Evolutionary conservation across 2,113 vertebrate genomes (phyloP).

Genomic region (Octodon degus): DNA sequence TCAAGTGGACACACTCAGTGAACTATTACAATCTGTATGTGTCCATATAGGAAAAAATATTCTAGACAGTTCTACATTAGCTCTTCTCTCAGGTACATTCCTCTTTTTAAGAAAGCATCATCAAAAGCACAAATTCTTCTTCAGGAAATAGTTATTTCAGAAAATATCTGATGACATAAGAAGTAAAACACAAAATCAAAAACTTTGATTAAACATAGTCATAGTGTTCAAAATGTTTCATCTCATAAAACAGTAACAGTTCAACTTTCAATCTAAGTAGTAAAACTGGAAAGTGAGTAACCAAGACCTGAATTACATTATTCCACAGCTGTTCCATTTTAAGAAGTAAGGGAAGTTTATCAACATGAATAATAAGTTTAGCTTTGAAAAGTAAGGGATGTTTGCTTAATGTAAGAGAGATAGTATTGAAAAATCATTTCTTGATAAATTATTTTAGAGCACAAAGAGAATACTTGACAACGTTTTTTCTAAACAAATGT

Average conservation of each 20-base stretch:
- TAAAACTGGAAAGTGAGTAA: slow-evolving; percentile 38
- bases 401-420: slow-evolving; percentile 5
- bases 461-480: not conserved
- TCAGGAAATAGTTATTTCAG: slow-evolving; percentile 31
- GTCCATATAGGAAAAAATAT: not conserved
- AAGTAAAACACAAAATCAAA: not conserved
- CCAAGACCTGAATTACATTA: slow-evolving; percentile 18
- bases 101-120: not conserved
- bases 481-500: slow-evolving; percentile 1
- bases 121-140: not conserved
- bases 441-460: slow-evolving; percentile 52
- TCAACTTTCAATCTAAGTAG: slow-evolving; percentile 39
- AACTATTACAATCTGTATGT: not conserved
- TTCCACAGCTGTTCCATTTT: not conserved
- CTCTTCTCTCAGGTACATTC: not conserved
- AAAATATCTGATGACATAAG: not conserved
- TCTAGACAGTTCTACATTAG: not conserved
- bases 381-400: slow-evolving; percentile 32
- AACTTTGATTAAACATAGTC: not conserved
- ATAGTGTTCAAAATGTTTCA: not conserved
- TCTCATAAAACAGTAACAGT: slow-evolving; percentile 26
- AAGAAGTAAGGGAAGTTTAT: slow-evolving; percentile 1
- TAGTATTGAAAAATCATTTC: slow-evolving; percentile 3
- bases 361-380: not conserved
- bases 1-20: not conserved